phyloP scores from a whole-genome alignment of 2,113 vertebrate species.

The Cynoglossus semilaevis region DNA sequence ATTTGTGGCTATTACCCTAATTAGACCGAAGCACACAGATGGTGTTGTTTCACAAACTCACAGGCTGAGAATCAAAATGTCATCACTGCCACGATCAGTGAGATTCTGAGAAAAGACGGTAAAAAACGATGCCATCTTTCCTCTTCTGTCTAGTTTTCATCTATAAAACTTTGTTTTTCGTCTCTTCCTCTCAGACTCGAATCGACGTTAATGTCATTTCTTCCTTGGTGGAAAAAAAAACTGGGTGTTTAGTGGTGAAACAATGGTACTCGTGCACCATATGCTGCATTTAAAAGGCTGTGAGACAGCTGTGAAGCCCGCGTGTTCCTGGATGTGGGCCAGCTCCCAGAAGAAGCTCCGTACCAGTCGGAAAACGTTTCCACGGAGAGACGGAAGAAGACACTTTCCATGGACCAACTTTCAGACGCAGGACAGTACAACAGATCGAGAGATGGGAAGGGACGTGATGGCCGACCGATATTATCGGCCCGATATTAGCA shows the following conservation, averaged over 20 bases:
- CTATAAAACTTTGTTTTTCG: conserved; percentile 50
- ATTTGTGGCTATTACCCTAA: conserved; percentile 81
- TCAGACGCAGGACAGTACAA: conserved; percentile 72
- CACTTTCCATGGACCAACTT: conserved; percentile 78
- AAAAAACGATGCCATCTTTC: conserved; percentile 31
- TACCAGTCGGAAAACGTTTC: conserved; percentile 77
- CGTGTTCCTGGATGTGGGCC: conserved; percentile 78
- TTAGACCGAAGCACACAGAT: conserved; percentile 81
- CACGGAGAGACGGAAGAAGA: conserved; percentile 76
- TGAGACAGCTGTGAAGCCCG: conserved; percentile 78
- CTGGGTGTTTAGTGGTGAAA: conserved; percentile 73
- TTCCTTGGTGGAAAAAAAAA: conserved; percentile 63
- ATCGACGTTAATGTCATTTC: conserved; percentile 68
- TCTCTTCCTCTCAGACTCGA: conserved; percentile 39
- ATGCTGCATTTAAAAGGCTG: conserved; percentile 77
- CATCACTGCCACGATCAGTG: conserved; percentile 77
- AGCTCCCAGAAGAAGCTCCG: conserved; percentile 77
- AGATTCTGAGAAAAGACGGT: conserved; percentile 58
- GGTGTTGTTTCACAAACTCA: conserved; percentile 78
- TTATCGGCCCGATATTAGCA: too few species aligned
- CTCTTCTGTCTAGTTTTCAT: conserved; percentile 49
- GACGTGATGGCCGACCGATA: too few species aligned
- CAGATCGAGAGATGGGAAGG: conserved; percentile 52
- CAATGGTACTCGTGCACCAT: conserved; percentile 78
- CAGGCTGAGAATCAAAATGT: conserved; percentile 78